These are phyloP conservation scores for Megaceryle alcyon DNA, from an alignment of 2,797 vertebrate genomes.

Conservation along the genomic window DNA sequence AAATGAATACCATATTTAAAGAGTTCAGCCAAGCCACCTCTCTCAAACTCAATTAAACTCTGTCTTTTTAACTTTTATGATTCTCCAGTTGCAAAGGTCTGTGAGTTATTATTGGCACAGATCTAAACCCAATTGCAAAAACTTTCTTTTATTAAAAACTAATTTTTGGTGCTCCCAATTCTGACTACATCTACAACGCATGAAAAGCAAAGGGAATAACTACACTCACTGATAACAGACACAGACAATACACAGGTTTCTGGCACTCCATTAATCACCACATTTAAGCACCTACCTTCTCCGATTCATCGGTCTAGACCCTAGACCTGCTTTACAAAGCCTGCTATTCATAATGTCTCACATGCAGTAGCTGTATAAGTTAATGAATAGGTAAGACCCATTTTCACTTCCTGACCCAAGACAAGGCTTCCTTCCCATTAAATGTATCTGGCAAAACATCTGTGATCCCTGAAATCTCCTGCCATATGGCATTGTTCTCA, in stretches of 20 bases:
- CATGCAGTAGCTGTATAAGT: neutral
- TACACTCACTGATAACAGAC: neutral
- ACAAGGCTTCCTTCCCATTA: neutral
- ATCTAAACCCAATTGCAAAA: neutral
- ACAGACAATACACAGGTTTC: neutral
- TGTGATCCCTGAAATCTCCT: neutral
- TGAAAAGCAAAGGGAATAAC: neutral
- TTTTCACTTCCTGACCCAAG: neutral
- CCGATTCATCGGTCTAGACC: neutral
- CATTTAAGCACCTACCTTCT: neutral
- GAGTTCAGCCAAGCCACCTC: neutral
- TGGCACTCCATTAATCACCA: neutral
- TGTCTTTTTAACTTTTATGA: neutral
- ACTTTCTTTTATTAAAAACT: neutral
- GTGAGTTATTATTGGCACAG: neutral
- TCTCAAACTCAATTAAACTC: neutral
- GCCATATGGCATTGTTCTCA: neutral
- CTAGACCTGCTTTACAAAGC: neutral
- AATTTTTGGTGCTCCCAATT: neutral
- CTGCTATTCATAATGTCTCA: neutral
- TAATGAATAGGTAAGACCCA: neutral
- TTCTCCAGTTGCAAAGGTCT: neutral
- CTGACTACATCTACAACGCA: neutral
- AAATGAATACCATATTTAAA: neutral
- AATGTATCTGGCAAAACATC: neutral